Evolutionary conservation across 2,888 invertebrate species (phyloP).

Genomic region (Venusia cambrica): DNA sequence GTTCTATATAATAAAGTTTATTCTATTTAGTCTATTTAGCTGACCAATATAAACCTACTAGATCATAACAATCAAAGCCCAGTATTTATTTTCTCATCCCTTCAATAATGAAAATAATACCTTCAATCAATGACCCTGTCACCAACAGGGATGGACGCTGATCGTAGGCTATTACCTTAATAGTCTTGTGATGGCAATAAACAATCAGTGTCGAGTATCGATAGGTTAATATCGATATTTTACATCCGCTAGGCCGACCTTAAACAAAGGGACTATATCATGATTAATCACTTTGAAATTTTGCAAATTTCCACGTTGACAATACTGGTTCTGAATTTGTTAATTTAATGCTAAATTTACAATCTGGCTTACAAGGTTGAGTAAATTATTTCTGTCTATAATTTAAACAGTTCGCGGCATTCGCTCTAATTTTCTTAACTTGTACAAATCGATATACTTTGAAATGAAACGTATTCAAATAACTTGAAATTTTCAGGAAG

Average conservation of each 20-base stretch:
- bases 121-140: constrained; percentile 40
- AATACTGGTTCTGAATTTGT: constrained; percentile 41
- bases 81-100: constrained; percentile 4
- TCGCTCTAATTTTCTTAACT: no score
- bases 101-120: constrained; percentile 27
- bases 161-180: constrained; percentile 40
- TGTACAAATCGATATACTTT: no score
- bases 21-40: no score
- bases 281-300: constrained; percentile 52
- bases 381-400: constrained; percentile 16
- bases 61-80: no score
- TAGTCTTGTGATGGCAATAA: constrained; percentile 35
- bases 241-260: constrained; percentile 16
- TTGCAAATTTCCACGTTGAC: constrained; percentile 39
- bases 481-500: no score
- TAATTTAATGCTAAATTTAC: constrained; percentile 34
- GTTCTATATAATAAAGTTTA: no score
- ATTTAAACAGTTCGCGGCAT: neutral
- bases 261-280: constrained; percentile 34
- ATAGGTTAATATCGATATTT: constrained; percentile 25
- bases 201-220: constrained; percentile 15
- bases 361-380: constrained; percentile 33
- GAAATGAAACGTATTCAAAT: no score
- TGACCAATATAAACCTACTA: no score
- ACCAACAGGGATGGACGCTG: constrained; percentile 30